Base-by-base conservation (phyloP, 2,888 invertebrate species). In the Cryptocheilus praepositus region DNA sequence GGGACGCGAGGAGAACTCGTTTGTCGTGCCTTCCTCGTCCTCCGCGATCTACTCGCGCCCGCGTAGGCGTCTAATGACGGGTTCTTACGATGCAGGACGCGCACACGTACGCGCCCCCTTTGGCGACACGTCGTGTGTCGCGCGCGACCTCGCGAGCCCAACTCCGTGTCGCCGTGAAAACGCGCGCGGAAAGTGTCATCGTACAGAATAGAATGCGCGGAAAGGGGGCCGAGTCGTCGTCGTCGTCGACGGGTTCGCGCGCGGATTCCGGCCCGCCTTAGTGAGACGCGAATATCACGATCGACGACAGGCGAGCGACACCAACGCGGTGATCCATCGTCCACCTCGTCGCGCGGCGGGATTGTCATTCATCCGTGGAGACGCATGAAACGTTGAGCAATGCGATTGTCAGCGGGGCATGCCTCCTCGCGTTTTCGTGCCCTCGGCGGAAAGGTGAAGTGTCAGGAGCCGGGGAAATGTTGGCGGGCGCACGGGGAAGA, bases 31-130 rank as follows among this genome's bases (percentile, higher is more conserved):
- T 36, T 45, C 62, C 58, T 28, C 60, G 68, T 75, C 67, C 71
- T 65, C 67, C 56, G 46, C 46, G 67, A 72, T 61, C 2, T 15
- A 72, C 70, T 72, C 60, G 54, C 60, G 54, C 64, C 56, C 66
- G 81, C 81, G 85, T 85, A 81, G 85, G 85, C 83, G 85, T 81
- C 77, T 85, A 86, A 86, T 85, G 85, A 85, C 74, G 84, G 84
- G 85, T 84, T 79, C 77, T 75, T 67, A 70, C 71, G 22, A 56
- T 22, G 54, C 49, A 44, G 16, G 52, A 36, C 11, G 74, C 19
- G 74, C 71, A 64, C 74, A 72, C 70, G 70, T 70, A 61, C 71
- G 72, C 73, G 68, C 68, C 63, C 28, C 25, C 54, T 18, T 55
- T 71, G 71, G 43, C 68, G 55, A 61, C 68, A 67, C 67, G 64